Percentiles rank a stretch among this genome's conserved stretches.
Evolutionary conservation across 2,888 invertebrate genomes (phyloP).

Genomic region (Sclerodermus sp.): DNA sequence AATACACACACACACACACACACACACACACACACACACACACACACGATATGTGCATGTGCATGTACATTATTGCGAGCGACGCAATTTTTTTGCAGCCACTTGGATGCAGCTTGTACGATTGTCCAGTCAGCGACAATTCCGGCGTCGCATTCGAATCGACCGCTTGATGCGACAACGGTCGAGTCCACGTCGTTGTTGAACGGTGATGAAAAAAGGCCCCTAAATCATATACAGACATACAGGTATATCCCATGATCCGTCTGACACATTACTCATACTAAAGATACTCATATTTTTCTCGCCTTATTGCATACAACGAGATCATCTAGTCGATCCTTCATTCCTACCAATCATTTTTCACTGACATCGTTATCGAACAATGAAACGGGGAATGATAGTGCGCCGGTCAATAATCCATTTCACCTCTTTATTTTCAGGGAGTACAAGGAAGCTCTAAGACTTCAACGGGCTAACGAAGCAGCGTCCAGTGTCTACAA

Average conservation of each 20-base stretch:
- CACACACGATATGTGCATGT: conserved; percentile 7
- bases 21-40: too few relatives aligned
- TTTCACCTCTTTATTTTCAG: conserved; percentile 63
- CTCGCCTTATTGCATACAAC: too few relatives aligned
- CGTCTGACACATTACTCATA: too few relatives aligned
- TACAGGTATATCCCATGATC: conserved; percentile 65
- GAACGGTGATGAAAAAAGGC: conserved; percentile 70
- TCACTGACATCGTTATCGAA: too few relatives aligned
- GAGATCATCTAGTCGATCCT: too few relatives aligned
- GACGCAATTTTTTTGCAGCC: conserved; percentile 41
- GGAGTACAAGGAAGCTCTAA: conserved; percentile 88
- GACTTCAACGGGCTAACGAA: conserved; percentile 82
- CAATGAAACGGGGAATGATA: too few relatives aligned
- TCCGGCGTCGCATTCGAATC: conserved; percentile 36
- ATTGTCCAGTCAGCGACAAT: conserved; percentile 34
- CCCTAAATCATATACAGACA: conserved; percentile 72
- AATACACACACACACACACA: too few relatives aligned
- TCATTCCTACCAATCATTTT: too few relatives aligned
- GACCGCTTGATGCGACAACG: conserved; percentile 35
- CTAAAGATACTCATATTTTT: too few relatives aligned
- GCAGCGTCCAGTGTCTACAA: conserved; percentile 70
- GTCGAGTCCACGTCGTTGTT: conserved; percentile 41
- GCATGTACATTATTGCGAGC: conserved; percentile 37
- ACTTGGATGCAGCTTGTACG: conserved; percentile 38
- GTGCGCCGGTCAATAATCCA: too few relatives aligned